These are phyloP conservation scores for Macrobrachium nipponense DNA, from an alignment of 1,140 invertebrate genomes.

Conservation along the genomic window DNA sequence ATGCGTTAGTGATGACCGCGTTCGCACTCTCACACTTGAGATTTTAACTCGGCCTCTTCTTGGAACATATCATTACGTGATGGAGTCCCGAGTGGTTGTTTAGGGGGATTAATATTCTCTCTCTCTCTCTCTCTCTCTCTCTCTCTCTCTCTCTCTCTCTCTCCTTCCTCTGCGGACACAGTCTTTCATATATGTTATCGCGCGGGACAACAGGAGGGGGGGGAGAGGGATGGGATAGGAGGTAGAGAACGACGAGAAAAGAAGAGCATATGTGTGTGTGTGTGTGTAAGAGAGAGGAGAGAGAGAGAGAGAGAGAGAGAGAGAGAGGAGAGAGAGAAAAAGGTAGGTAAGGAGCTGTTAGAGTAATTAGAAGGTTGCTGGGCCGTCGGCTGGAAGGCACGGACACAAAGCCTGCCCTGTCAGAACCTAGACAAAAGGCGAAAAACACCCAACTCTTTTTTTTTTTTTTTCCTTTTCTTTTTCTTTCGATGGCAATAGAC, in stretches of 20 bases:
- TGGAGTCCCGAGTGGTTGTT: background rate
- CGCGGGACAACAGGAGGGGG: background rate
- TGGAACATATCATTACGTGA: background rate
- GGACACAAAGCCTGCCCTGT: background rate
- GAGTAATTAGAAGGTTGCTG: background rate
- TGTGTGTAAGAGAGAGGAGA: no score
- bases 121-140: conserved; percentile 34
- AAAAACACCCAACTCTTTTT: no score
- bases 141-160: conserved; percentile 37
- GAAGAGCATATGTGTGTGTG: no score
- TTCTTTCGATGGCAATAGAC: no score
- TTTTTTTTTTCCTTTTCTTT: no score
- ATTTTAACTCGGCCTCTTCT: background rate
- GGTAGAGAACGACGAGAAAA: background rate
- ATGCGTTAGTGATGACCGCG: no score
- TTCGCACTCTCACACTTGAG: background rate
- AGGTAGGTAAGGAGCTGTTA: no score
- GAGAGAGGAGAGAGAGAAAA: no score
- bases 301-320: no score
- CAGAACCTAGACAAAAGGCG: no score
- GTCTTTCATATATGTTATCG: background rate
- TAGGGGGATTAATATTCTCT: background rate
- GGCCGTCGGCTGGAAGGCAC: conserved; percentile 6
- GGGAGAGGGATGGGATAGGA: background rate
- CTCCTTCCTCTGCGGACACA: background rate